Conservation (phyloP, 2,113 vertebrate genomes). For the Paedocypris sp. region DNA sequence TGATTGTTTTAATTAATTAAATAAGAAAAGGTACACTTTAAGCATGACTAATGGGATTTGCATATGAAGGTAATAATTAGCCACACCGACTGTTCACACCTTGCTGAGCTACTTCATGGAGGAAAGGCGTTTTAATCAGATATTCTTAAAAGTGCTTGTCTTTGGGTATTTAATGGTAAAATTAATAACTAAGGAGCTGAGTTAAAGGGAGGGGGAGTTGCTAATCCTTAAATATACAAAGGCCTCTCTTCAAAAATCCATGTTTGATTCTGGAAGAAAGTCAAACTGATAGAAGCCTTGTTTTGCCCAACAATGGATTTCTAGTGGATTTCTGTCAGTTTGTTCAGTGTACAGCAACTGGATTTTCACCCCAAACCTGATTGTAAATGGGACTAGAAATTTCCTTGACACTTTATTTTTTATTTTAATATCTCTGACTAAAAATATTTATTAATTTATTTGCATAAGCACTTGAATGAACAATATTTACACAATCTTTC, state of each 20-base stretch:
- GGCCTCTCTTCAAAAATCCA: slow-evolving; percentile 35
- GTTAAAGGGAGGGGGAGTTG: slow-evolving; percentile 47
- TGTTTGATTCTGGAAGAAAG: not conserved
- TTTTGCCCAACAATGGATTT: slow-evolving; percentile 15
- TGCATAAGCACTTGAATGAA: too few species aligned
- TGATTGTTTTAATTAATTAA: slow-evolving; percentile 68
- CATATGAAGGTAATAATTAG: slow-evolving; percentile 62
- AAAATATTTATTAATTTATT: too few species aligned
- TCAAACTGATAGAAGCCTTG: not conserved
- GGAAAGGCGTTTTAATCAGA: slow-evolving; percentile 50
- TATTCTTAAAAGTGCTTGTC: slow-evolving; percentile 48
- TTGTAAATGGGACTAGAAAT: too few species aligned
- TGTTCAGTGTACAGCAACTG: not conserved
- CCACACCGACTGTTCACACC: slow-evolving; percentile 37
- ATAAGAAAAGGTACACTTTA: slow-evolving; percentile 61
- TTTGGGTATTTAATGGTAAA: slow-evolving; percentile 64
- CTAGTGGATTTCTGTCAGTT: slow-evolving; percentile 18
- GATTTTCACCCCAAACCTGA: too few species aligned
- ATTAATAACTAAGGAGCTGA: slow-evolving; percentile 61
- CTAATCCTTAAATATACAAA: slow-evolving; percentile 41
- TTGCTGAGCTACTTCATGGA: slow-evolving; percentile 29
- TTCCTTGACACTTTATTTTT: too few species aligned
- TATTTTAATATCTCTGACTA: too few species aligned
- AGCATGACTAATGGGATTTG: slow-evolving; percentile 52
- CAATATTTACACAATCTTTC: too few species aligned